Evolutionary conservation across 2,113 vertebrate genomes (phyloP).

Genomic region (Elephas maximus): DNA sequence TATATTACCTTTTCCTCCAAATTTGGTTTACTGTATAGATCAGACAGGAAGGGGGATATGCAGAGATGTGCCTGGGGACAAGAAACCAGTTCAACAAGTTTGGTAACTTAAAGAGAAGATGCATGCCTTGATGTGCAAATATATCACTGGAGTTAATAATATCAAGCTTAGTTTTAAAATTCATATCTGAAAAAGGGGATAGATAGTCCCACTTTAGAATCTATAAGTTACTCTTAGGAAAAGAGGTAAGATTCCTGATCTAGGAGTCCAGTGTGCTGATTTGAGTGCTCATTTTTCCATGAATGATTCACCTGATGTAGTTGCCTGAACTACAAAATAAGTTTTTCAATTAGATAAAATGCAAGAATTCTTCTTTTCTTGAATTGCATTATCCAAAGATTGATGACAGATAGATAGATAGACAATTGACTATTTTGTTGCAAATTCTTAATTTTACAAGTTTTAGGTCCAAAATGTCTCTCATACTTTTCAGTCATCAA

Average conservation of each 20-base stretch:
- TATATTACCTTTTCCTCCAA: not conserved
- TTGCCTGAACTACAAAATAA: not conserved
- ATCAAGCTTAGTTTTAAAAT: not conserved
- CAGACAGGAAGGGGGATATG: fast-evolving
- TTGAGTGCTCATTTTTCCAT: no score
- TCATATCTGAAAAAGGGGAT: not conserved
- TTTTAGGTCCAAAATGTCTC: not conserved
- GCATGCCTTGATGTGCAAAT: fast-evolving
- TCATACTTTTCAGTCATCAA: not conserved
- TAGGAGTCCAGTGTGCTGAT: not conserved
- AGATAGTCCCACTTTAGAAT: not conserved
- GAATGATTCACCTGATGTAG: not conserved
- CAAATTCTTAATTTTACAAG: not conserved
- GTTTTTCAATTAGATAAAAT: not conserved
- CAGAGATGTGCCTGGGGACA: not conserved
- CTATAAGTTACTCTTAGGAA: not conserved
- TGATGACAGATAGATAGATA: not conserved
- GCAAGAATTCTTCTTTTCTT: not conserved
- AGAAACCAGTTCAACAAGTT: not conserved
- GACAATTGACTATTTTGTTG: not conserved
- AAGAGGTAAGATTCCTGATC: not conserved
- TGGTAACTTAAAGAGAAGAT: not conserved
- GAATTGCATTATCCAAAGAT: not conserved
- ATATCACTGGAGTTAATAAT: not conserved
- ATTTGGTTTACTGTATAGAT: not conserved